These are phyloP conservation scores for Philaenus spumarius DNA, from an alignment of 1,140 invertebrate species.

Conservation along the genomic window DNA sequence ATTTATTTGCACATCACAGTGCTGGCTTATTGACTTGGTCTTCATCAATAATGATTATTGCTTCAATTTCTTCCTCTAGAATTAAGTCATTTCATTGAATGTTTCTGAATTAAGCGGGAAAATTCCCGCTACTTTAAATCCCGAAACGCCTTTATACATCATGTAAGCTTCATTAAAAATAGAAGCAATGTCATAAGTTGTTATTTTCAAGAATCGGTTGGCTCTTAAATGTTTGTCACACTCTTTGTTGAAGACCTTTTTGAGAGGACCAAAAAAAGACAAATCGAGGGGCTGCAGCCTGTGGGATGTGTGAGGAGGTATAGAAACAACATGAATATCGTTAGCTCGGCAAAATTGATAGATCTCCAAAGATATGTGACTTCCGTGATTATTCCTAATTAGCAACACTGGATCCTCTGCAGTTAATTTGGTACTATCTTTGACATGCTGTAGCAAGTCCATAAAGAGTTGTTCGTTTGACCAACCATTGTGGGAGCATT, in stretches of 20 bases:
- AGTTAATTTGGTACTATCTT: constrained; percentile 27
- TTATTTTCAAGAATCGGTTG: neutral
- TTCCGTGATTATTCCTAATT: constrained; percentile 33
- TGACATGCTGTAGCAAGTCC: constrained; percentile 32
- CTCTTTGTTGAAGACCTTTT: no score
- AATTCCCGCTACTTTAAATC: constrained; percentile 32
- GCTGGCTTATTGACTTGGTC: neutral
- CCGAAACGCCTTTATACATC: constrained; percentile 17
- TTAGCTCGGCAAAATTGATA: constrained; percentile 33
- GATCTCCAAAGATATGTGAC: constrained; percentile 30
- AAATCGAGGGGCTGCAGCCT: no score
- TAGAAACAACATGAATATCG: constrained; percentile 32
- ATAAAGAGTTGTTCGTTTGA: constrained; percentile 35
- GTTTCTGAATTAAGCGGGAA: constrained; percentile 25
- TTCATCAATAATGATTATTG: neutral
- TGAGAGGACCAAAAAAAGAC: constrained; percentile 9
- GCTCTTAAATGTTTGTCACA: neutral
- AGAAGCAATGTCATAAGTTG: constrained; percentile 2
- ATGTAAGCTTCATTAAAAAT: constrained; percentile 3
- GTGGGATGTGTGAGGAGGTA: no score
- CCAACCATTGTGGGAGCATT: no score
- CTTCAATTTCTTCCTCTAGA: neutral
- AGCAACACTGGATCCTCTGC: constrained; percentile 30
- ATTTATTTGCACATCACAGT: neutral
- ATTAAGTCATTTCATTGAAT: constrained; percentile 10